phyloP scores from a whole-genome alignment of 1,140 invertebrate genomes.

The Xylocopa sonorina region DNA sequence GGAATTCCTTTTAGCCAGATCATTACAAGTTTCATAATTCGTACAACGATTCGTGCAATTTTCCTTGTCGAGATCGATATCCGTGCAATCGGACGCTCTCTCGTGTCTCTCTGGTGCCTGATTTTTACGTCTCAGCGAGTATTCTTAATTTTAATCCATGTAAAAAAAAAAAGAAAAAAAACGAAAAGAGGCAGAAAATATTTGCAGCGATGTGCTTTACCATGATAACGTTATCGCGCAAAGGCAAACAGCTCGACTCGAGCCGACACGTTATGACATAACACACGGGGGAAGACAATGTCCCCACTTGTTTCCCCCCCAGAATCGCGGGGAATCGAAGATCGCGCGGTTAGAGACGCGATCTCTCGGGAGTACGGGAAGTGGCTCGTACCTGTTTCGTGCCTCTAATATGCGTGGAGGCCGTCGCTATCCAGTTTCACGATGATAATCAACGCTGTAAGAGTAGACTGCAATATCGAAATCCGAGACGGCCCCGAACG shows the following conservation, averaged over 20 bases:
- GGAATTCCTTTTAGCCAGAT: background rate
- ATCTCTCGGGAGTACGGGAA: background rate
- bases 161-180: no score
- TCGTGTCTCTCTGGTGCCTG: background rate
- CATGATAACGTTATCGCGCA: background rate
- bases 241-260: background rate
- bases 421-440: constrained; percentile 44
- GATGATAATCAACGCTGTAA: constrained; percentile 54
- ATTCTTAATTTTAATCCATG: background rate
- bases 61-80: background rate
- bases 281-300: constrained; percentile 3
- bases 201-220: background rate
- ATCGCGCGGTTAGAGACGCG: no score
- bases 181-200: background rate
- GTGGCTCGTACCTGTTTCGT: constrained; percentile 27
- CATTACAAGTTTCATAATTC: background rate
- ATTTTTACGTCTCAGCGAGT: background rate
- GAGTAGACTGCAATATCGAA: constrained; percentile 51
- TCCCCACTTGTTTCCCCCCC: background rate
- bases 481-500: constrained; percentile 44
- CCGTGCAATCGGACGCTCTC: background rate
- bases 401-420: constrained; percentile 25
- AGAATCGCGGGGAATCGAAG: background rate
- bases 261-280: no score
- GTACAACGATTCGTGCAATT: background rate